Percentiles rank a stretch among this genome's conserved stretches.
These are phyloP conservation scores for Actinostola sp. DNA, from an alignment of 92 coral and sea anemone genomes.

Conservation along the genomic window DNA sequence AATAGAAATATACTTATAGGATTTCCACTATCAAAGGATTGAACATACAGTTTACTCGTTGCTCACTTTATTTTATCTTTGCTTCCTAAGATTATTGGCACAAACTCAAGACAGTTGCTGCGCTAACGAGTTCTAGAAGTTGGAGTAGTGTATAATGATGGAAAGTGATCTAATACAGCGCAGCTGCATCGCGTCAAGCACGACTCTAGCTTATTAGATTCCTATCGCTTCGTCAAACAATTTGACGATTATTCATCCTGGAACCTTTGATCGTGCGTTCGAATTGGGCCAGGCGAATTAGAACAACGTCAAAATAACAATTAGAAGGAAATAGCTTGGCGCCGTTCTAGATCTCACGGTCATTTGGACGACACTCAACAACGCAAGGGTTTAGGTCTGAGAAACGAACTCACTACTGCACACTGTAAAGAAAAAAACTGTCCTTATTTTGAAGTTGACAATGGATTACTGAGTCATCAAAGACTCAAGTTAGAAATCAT, in stretches of 20 bases:
- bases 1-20: background rate
- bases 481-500: too few species aligned
- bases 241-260: background rate
- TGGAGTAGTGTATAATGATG: background rate
- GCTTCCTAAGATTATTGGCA: background rate
- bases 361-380: too few species aligned
- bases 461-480: too few species aligned
- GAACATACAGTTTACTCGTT: too few species aligned
- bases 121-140: background rate
- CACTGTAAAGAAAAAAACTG: background rate
- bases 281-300: background rate
- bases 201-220: conserved; percentile 1
- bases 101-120: background rate
- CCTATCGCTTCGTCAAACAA: conserved; percentile 5
- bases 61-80: background rate
- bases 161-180: background rate
- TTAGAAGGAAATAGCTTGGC: background rate
- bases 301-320: background rate
- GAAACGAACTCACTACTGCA: too few species aligned
- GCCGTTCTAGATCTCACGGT: conserved; percentile 1
- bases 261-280: conserved; percentile 10
- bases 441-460: too few species aligned
- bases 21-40: too few species aligned
- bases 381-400: too few species aligned
- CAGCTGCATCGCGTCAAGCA: background rate